These are phyloP conservation scores for Semnornis frantzii DNA, from an alignment of 2,113 vertebrate genomes.

Conservation along the genomic window DNA sequence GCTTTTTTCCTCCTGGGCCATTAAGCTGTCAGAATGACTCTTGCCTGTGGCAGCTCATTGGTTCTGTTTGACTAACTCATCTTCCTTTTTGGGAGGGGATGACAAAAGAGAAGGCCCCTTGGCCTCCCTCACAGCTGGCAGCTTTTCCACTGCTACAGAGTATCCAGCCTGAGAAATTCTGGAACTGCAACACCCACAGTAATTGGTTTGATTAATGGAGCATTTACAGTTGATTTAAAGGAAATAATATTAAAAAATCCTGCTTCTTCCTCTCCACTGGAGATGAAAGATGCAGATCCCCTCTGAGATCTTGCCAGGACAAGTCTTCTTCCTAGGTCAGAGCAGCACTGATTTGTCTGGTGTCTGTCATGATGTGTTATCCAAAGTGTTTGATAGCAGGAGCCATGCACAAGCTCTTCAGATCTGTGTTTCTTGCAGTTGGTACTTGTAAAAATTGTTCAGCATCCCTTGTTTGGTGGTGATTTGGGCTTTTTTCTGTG, in stretches of 20 bases:
- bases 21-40: constrained; percentile 38
- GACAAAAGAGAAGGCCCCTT: neutral
- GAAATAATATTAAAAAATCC: constrained; percentile 1
- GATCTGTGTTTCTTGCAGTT: neutral
- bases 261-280: neutral
- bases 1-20: neutral
- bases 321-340: neutral
- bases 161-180: constrained; percentile 40
- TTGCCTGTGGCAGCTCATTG: neutral
- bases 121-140: neutral
- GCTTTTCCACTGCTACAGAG: constrained; percentile 18
- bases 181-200: constrained; percentile 25
- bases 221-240: constrained; percentile 4
- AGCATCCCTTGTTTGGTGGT: neutral
- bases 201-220: constrained; percentile 31
- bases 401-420: neutral
- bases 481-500: neutral
- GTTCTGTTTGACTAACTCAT: constrained; percentile 17
- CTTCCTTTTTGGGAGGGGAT: neutral
- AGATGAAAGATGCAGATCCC: constrained; percentile 10
- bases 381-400: neutral
- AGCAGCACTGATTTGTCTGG: neutral
- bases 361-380: neutral
- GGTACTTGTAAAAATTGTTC: neutral
- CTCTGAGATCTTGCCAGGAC: neutral